These are phyloP conservation scores for Puffinus mauretanicus DNA, from an alignment of 2,113 vertebrate genomes.

Conservation along the genomic window DNA sequence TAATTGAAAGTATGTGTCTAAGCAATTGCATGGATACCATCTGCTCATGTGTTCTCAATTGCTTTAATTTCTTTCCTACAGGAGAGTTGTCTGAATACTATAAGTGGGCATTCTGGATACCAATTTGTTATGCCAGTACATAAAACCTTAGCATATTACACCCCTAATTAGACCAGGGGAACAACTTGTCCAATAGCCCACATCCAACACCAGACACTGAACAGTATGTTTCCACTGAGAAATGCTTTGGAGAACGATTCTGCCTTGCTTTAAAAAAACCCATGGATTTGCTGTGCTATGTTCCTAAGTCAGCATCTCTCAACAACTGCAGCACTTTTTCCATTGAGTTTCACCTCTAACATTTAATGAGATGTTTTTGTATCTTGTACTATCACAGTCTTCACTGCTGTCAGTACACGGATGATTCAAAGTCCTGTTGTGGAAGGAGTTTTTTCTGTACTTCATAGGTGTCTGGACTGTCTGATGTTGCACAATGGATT, in stretches of 20 bases:
- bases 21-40: neutral
- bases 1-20: neutral
- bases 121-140: neutral
- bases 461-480: neutral
- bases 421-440: neutral
- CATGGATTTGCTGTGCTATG: neutral
- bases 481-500: neutral
- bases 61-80: neutral
- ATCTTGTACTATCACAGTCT: too few species aligned
- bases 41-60: neutral
- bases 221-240: neutral
- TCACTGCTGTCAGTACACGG: neutral
- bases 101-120: neutral
- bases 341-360: neutral
- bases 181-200: neutral
- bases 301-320: neutral
- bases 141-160: neutral
- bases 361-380: neutral
- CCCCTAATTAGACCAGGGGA: neutral
- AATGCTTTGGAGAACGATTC: neutral
- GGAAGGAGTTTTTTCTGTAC: neutral
- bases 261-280: neutral
- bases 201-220: neutral
- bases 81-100: neutral
- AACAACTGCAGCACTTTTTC: neutral